Evolutionary conservation across 1,140 invertebrate species (phyloP).

Genomic region (Mactra quadrangularis): DNA sequence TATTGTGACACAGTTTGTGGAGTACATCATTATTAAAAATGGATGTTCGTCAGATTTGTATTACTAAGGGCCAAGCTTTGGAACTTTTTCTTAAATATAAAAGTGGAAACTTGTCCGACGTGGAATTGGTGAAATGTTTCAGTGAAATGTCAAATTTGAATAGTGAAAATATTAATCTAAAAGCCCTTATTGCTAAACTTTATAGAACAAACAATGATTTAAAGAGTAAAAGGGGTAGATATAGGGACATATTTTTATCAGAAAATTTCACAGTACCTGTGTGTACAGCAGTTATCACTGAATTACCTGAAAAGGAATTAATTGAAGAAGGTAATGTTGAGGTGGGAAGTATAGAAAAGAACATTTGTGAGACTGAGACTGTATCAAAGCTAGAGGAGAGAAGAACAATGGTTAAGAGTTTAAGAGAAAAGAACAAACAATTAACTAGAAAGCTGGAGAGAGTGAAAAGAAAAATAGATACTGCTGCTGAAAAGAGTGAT

Average conservation of each 20-base stretch:
- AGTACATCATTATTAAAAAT: too few species aligned
- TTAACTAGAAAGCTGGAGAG: conserved; percentile 31
- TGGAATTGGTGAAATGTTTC: not conserved
- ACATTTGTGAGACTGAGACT: not conserved
- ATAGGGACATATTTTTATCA: conserved; percentile 3
- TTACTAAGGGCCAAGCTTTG: not conserved
- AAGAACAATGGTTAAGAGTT: conserved; percentile 2
- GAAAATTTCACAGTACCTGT: conserved; percentile 26
- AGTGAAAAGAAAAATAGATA: conserved; percentile 10
- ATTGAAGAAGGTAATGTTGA: not conserved
- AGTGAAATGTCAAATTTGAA: not conserved
- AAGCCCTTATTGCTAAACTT: conserved; percentile 33
- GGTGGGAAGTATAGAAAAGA: not conserved
- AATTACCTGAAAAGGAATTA: not conserved
- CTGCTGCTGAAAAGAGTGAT: not conserved
- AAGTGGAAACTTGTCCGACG: not conserved
- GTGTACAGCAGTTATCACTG: not conserved
- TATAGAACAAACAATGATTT: not conserved
- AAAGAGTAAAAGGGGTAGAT: conserved; percentile 32
- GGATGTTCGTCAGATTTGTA: too few species aligned
- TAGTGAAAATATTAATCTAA: conserved; percentile 11
- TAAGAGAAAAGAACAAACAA: conserved; percentile 23
- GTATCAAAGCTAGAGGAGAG: not conserved
- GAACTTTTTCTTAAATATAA: not conserved
- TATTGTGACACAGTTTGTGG: too few species aligned